phyloP scores from a whole-genome alignment of 2,113 vertebrate species.

The Macquaria australasica region DNA sequence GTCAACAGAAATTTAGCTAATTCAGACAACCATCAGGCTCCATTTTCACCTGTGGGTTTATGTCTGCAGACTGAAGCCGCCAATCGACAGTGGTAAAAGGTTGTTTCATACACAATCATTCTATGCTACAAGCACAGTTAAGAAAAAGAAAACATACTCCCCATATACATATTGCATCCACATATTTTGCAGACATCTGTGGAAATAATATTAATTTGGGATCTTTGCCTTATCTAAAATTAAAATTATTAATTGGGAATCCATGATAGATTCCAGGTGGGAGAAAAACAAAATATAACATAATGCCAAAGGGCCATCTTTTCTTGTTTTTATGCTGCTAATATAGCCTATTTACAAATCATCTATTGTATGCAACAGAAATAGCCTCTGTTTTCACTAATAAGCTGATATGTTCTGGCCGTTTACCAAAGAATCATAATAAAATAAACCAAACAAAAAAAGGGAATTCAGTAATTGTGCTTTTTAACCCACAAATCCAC shows the following conservation, averaged over 20 bases:
- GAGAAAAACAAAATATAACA: constrained; percentile 37
- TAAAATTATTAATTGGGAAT: constrained; percentile 56
- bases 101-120: constrained; percentile 54
- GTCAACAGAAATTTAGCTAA: constrained; percentile 33
- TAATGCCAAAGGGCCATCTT: constrained; percentile 55
- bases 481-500: constrained; percentile 85
- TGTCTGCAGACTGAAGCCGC: constrained; percentile 47
- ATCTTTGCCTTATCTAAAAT: constrained; percentile 73
- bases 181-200: constrained; percentile 73
- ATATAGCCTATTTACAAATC: constrained; percentile 84
- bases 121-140: constrained; percentile 69
- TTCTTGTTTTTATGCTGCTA: constrained; percentile 72
- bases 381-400: constrained; percentile 67
- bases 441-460: constrained; percentile 55
- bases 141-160: constrained; percentile 35
- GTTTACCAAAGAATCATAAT: constrained; percentile 63
- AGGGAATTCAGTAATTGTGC: constrained; percentile 81
- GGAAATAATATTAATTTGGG: constrained; percentile 63
- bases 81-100: constrained; percentile 13
- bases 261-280: constrained; percentile 36
- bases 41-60: constrained; percentile 27
- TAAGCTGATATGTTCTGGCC: constrained; percentile 78
- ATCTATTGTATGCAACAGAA: constrained; percentile 77
- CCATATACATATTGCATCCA: constrained; percentile 60
- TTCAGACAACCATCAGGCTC: constrained; percentile 26